Percentiles rank a stretch among this genome's conserved stretches.
These are phyloP conservation scores for Darevskia nairensis DNA, from an alignment of 2,797 vertebrate species.

Conservation along the genomic window DNA sequence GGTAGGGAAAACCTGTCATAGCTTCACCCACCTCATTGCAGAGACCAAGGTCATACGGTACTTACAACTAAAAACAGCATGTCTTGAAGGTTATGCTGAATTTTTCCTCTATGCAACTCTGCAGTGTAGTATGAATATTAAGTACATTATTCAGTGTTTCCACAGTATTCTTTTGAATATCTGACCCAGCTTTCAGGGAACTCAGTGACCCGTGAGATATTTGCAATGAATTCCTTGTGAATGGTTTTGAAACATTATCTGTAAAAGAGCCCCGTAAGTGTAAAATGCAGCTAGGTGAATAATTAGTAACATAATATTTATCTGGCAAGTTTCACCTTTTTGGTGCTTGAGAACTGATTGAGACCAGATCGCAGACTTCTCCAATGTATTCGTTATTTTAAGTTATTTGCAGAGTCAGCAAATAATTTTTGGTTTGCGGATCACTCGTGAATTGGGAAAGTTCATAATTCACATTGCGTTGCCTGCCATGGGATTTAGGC, in stretches of 20 bases:
- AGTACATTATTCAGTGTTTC: not conserved
- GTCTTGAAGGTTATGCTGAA: not conserved
- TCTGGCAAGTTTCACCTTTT: constrained; percentile 27
- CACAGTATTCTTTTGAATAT: constrained; percentile 11
- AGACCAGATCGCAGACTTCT: constrained; percentile 41
- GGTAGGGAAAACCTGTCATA: not conserved
- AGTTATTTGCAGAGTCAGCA: constrained; percentile 34
- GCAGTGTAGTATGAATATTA: not conserved
- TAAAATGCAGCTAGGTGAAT: constrained; percentile 27
- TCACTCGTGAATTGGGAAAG: constrained; percentile 23
- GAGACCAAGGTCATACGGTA: not conserved
- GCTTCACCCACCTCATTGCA: not conserved
- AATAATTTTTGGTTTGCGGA: constrained; percentile 24
- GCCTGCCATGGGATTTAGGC: constrained; percentile 31
- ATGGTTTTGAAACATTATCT: constrained; percentile 25
- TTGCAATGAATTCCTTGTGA: not conserved
- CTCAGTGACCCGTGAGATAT: constrained; percentile 17
- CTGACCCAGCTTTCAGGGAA: constrained; percentile 10
- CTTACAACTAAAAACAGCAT: not conserved
- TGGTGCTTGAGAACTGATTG: constrained; percentile 48
- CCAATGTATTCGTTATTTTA: constrained; percentile 21
- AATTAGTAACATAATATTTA: constrained; percentile 21
- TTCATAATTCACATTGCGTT: constrained; percentile 15
- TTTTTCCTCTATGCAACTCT: not conserved
- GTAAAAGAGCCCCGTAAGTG: constrained; percentile 33